Base-by-base conservation (phyloP, 2,888 invertebrate genomes). In the Leucophora obtusa region DNA sequence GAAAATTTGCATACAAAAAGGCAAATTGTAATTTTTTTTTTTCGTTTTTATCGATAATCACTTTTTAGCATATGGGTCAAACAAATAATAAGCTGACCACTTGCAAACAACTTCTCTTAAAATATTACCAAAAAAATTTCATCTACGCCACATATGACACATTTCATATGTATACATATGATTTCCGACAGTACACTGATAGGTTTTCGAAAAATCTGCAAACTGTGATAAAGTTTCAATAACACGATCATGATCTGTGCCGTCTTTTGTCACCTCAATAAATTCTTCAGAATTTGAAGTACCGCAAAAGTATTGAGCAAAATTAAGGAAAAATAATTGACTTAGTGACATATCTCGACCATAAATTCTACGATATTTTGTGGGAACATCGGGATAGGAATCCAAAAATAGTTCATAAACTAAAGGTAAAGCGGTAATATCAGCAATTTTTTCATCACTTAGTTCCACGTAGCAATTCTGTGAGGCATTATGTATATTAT, bases 221-320 rank as follows among this genome's bases (percentile, higher is more conserved):
- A 85, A 85, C 75, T 85, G 81, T 9, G 82, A 28, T 6, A 84
- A 53, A 6, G 84, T 78, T 62, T 84, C 83, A 4, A 56, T 60
- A 9, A 84, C 73, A 4, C 85, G 85, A 11, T 83, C 79, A 15
- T 79, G 82, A 73, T 83, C 83, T 2, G 79, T 56, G 9, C 84
- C 84, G 65, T 85, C 84, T 50, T 82, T 83, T 4, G 62, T 43
- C 33, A 56, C 47, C 0, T 71, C 35, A 18, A 65, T 10, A 54
- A 56, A 53, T 4, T 80, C 69, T 7, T 71, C 75, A 0, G 60
- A 24, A 0, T 58, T 35, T n/a, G 18, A 62, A 28, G 69, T 50
- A 15, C 83, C 83, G 51, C 85, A 85, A 62, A 84, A 85, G 73
- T 83, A 84, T 69, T 84, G 84, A 18, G 83, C 83, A 24, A 84